A percentile compares a stretch with the other conserved stretches of the same genome.
Evolutionary conservation across 2,113 vertebrate species (phyloP).

Genomic region (Crotalus tigris): DNA sequence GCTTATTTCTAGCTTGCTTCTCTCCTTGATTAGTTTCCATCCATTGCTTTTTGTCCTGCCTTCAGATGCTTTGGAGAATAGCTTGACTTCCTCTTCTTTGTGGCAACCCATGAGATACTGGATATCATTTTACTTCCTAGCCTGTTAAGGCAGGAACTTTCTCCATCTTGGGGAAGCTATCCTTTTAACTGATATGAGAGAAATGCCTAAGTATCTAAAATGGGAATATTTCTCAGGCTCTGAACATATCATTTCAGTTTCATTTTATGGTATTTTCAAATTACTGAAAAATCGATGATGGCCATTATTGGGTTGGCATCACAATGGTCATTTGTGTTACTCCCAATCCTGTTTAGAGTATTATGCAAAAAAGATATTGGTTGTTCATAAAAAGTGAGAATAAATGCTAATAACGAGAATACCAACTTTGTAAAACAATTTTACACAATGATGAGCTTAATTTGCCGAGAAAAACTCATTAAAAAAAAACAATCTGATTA

Average conservation of each 20-base stretch:
- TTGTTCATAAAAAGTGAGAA: neutral
- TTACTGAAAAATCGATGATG: neutral
- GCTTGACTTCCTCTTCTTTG: no score
- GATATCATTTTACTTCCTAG: neutral
- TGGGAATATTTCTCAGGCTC: neutral
- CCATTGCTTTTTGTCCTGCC: no score
- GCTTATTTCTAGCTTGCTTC: no score
- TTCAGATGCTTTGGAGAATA: no score
- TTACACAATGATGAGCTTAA: neutral
- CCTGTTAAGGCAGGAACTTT: neutral
- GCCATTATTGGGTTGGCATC: neutral
- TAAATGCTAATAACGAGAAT: neutral
- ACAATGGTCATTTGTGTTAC: neutral
- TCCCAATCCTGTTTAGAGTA: neutral
- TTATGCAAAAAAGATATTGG: neutral
- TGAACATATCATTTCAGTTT: neutral
- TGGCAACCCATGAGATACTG: no score
- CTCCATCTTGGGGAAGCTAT: neutral
- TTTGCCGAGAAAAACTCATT: neutral
- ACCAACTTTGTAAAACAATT: neutral
- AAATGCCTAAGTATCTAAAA: neutral
- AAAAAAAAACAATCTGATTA: neutral
- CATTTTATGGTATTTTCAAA: neutral
- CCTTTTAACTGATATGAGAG: neutral
- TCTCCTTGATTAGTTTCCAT: no score